phyloP scores from a whole-genome alignment of 1,140 invertebrate genomes.

The Agrypnia vestita region DNA sequence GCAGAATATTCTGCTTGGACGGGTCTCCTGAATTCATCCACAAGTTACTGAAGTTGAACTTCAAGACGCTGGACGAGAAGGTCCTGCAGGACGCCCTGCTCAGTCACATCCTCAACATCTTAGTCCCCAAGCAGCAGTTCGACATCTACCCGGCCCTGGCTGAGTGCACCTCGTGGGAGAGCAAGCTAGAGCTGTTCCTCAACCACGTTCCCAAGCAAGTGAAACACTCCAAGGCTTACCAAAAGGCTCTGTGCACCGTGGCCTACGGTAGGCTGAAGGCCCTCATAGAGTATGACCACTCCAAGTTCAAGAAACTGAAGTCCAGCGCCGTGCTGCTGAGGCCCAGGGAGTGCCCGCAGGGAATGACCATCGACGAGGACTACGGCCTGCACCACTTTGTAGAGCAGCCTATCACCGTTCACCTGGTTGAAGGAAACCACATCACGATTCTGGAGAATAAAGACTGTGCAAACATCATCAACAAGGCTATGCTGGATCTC shows the following conservation, averaged over 20 bases:
- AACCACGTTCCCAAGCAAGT: constrained; percentile 62
- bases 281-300: constrained; percentile 68
- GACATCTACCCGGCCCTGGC: constrained; percentile 71
- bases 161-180: constrained; percentile 74
- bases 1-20: constrained; percentile 75
- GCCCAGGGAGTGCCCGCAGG: constrained; percentile 72
- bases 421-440: constrained; percentile 82
- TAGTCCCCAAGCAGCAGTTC: constrained; percentile 72
- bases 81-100: constrained; percentile 74
- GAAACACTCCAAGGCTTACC: constrained; percentile 71
- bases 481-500: constrained; percentile 64
- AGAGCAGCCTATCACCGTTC: constrained; percentile 70
- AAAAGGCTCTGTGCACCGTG: constrained; percentile 67
- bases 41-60: constrained; percentile 66
- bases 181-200: constrained; percentile 66
- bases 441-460: constrained; percentile 79
- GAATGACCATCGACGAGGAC: constrained; percentile 74
- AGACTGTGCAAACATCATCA: constrained; percentile 77
- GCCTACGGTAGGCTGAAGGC: constrained; percentile 76
- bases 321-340: constrained; percentile 78
- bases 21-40: constrained; percentile 76
- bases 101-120: constrained; percentile 70
- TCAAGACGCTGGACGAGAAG: constrained; percentile 67
- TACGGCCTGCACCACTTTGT: constrained; percentile 77
- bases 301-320: constrained; percentile 69